Conservation (phyloP, 2,888 invertebrate genomes). For the Nemoura dubitans region DNA sequence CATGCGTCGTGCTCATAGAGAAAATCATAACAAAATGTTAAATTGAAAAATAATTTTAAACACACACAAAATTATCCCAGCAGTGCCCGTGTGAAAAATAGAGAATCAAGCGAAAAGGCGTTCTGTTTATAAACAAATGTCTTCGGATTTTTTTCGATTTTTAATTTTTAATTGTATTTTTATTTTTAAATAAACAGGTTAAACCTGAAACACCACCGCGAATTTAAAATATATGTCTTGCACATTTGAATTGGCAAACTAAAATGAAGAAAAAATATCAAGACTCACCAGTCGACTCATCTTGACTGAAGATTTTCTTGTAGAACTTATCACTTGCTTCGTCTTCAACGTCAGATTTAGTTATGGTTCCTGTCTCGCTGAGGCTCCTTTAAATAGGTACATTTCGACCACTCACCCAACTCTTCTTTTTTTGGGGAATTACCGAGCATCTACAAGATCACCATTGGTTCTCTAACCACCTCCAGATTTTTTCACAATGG, state of each 20-base stretch:
- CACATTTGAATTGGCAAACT: background rate
- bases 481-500: constrained; percentile 10
- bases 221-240: no score
- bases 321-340: background rate
- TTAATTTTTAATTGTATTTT: no score
- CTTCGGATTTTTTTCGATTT: no score
- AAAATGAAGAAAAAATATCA: background rate
- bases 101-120: no score
- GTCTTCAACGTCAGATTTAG: background rate
- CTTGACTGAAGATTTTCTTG: background rate
- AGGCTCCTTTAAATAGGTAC: constrained; percentile 1
- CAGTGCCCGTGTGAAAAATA: no score
- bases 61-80: no score
- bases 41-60: no score
- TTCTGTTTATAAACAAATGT: no score
- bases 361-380: background rate
- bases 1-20: no score
- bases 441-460: background rate
- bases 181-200: no score
- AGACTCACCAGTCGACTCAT: constrained; percentile 20
- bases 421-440: constrained; percentile 25
- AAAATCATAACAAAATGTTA: no score
- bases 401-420: background rate
- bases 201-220: no score
- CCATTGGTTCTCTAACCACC: constrained; percentile 13